A percentile compares a stretch with the other conserved stretches of the same genome.
Evolutionary conservation across 1,140 invertebrate genomes (phyloP).

Genomic region (Uloborus diversus): DNA sequence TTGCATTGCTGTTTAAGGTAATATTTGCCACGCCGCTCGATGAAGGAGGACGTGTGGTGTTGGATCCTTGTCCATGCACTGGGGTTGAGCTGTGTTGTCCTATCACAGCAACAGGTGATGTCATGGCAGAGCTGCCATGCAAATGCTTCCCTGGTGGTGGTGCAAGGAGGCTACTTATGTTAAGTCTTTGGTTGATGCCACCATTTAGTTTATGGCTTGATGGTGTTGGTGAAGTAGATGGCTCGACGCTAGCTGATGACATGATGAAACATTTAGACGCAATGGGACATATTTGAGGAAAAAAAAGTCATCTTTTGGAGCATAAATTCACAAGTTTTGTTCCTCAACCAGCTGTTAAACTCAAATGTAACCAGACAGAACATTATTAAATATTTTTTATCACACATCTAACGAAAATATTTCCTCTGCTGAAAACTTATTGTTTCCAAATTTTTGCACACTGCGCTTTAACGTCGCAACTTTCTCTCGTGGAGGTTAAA

Average conservation of each 20-base stretch:
- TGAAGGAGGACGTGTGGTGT: not conserved
- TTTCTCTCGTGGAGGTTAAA: not conserved
- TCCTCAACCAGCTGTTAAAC: not conserved
- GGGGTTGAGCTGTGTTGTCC: conserved; percentile 25
- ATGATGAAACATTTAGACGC: conserved; percentile 7
- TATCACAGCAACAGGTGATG: conserved; percentile 53
- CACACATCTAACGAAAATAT: not conserved
- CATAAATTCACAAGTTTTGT: too few species aligned
- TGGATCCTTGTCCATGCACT: not conserved
- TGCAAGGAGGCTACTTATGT: conserved; percentile 74
- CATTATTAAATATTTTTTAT: not conserved
- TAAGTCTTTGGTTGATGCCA: conserved; percentile 65
- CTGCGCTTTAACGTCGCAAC: not conserved
- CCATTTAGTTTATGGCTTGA: conserved; percentile 54
- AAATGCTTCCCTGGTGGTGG: conserved; percentile 67
- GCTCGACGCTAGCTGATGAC: conserved; percentile 42
- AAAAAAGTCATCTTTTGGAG: not conserved
- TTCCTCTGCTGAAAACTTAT: not conserved
- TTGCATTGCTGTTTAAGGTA: conserved; percentile 47
- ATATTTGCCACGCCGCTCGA: conserved; percentile 42
- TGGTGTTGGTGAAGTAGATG: conserved; percentile 40
- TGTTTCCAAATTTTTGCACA: not conserved
- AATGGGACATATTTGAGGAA: not conserved
- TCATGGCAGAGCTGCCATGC: conserved; percentile 76
- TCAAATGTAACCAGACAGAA: not conserved